phyloP scores from a whole-genome alignment of 1,140 invertebrate genomes.

The Penaeus chinensis region DNA sequence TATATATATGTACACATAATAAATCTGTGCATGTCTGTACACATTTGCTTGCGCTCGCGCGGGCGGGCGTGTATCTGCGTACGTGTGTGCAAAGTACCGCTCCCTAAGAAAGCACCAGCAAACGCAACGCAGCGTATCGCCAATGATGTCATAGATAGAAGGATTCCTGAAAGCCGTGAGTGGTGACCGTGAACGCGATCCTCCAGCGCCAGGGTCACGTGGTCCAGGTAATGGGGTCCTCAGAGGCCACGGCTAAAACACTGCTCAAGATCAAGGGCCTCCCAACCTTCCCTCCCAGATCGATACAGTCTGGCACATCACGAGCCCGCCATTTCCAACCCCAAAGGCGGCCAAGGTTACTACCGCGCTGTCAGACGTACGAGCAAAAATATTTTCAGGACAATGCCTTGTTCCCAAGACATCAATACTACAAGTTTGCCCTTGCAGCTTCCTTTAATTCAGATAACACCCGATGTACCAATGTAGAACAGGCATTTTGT shows the following conservation, averaged over 20 bases:
- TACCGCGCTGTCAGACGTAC: conserved; percentile 43
- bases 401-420: neutral
- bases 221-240: conserved; percentile 30
- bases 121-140: neutral
- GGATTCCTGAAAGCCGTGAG: neutral
- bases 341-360: conserved; percentile 51
- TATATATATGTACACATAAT: too few species aligned
- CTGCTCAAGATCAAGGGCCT: conserved; percentile 42
- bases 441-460: too few species aligned
- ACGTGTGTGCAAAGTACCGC: conserved; percentile 24
- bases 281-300: conserved; percentile 19
- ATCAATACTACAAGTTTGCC: too few species aligned
- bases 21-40: too few species aligned
- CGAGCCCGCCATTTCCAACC: conserved; percentile 40
- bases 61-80: neutral
- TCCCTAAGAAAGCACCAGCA: too few species aligned
- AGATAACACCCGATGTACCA: too few species aligned
- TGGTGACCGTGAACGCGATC: neutral
- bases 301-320: conserved; percentile 44
- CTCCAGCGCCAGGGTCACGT: conserved; percentile 22
- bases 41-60: neutral
- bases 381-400: neutral
- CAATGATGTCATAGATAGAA: neutral
- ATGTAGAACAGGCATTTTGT: too few species aligned
- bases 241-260: conserved; percentile 32